A percentile compares a stretch with the other conserved stretches of the same genome.
These are phyloP conservation scores for Aleiodes alternator DNA, from an alignment of 2,888 invertebrate species.

Conservation along the genomic window DNA sequence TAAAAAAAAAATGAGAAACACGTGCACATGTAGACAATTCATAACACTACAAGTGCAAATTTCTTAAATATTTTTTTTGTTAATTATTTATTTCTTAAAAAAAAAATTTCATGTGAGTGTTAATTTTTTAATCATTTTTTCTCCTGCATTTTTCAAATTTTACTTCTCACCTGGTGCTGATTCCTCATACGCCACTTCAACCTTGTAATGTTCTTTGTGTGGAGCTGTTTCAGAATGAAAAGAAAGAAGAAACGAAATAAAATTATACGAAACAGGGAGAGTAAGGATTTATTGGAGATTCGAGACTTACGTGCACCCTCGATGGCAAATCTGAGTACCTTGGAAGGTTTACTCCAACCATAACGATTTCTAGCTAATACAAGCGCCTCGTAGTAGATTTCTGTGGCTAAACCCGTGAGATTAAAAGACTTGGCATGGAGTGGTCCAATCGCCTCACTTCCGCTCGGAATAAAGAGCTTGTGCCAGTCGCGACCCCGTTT, in stretches of 20 bases:
- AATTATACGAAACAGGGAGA: neutral
- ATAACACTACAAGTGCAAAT: no score
- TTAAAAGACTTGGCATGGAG: conserved; percentile 87
- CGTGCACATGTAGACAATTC: no score
- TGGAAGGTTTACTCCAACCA: conserved; percentile 90
- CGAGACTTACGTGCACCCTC: conserved; percentile 81
- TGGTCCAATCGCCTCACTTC: conserved; percentile 78
- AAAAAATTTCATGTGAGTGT: no score
- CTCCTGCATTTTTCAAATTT: no score
- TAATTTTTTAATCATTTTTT: no score
- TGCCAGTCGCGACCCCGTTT: conserved; percentile 77
- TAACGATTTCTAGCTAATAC: conserved; percentile 88
- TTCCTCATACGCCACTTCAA: conserved; percentile 49
- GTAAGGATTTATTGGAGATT: conserved; percentile 8
- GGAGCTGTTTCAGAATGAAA: conserved; percentile 35
- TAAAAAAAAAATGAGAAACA: no score
- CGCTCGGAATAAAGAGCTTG: conserved; percentile 81
- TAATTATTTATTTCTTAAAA: no score
- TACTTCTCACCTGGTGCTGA: conserved; percentile 49
- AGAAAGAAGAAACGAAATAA: neutral
- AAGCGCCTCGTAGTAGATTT: conserved; percentile 86
- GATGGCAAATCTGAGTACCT: conserved; percentile 86
- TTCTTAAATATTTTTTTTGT: no score
- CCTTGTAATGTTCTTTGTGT: conserved; percentile 51
- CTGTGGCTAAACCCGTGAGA: conserved; percentile 84